These are phyloP conservation scores for Lindbergichthys nudifrons DNA, from an alignment of 2,797 vertebrate species.

Conservation along the genomic window DNA sequence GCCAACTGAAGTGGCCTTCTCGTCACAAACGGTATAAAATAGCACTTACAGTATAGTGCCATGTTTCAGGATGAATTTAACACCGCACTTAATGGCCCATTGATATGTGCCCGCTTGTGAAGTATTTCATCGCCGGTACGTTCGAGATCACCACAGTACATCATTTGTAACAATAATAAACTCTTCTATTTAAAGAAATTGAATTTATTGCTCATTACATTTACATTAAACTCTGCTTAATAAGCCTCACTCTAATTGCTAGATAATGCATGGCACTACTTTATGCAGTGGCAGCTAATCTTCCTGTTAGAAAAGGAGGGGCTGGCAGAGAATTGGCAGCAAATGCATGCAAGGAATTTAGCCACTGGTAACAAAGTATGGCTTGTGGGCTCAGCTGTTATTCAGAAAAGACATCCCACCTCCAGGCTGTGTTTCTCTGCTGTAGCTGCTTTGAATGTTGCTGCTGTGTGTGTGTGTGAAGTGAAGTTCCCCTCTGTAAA, in stretches of 20 bases:
- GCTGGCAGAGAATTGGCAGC: constrained; percentile 61
- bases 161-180: constrained; percentile 85
- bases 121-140: constrained; percentile 72
- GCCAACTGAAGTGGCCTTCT: constrained; percentile 34
- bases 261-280: constrained; percentile 85
- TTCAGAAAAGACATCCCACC: constrained; percentile 36
- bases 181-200: constrained; percentile 84
- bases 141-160: constrained; percentile 71
- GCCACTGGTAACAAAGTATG: constrained; percentile 51
- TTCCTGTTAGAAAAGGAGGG: constrained; percentile 63
- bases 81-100: constrained; percentile 74
- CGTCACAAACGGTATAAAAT: constrained; percentile 50
- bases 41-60: constrained; percentile 52
- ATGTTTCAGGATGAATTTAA: constrained; percentile 71
- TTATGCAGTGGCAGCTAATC: constrained; percentile 80
- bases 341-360: constrained; percentile 53
- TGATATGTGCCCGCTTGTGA: constrained; percentile 70
- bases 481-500: constrained; percentile 31
- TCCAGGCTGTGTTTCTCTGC: constrained; percentile 12
- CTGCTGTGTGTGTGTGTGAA: constrained; percentile 3
- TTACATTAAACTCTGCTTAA: constrained; percentile 85
- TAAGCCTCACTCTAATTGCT: constrained; percentile 84
- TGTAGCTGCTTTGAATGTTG: constrained; percentile 4
- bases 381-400: constrained; percentile 24
- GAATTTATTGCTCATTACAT: constrained; percentile 87